Conservation (phyloP, 2,797 vertebrate genomes). For the Oreortyx pictus region DNA sequence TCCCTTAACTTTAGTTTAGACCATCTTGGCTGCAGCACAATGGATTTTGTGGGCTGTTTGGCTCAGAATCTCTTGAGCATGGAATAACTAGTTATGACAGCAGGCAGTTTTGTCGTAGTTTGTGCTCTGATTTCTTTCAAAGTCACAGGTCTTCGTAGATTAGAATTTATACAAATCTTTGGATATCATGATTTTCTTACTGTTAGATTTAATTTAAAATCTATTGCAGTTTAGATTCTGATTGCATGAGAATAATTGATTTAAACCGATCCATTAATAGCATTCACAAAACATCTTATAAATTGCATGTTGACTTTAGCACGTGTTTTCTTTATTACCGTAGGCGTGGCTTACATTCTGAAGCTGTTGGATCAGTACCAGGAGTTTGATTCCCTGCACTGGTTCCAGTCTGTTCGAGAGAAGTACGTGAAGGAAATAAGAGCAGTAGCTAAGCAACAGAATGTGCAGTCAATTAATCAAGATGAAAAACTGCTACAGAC, state of each 20-base stretch:
- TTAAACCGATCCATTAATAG: not conserved
- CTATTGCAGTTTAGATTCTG: not conserved
- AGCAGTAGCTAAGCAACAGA: constrained; percentile 94
- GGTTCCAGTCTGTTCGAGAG: constrained; percentile 98
- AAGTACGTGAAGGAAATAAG: constrained; percentile 95
- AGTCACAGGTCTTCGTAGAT: not conserved
- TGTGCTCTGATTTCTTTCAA: not conserved
- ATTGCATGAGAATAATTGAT: not conserved
- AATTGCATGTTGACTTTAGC: constrained; percentile 11
- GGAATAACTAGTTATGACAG: not conserved
- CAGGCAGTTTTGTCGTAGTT: not conserved
- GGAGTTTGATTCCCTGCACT: constrained; percentile 98
- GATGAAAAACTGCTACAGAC: constrained; percentile 97
- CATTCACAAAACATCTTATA: not conserved
- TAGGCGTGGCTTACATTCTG: constrained; percentile 97
- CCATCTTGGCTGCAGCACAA: not conserved
- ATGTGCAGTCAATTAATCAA: constrained; percentile 88
- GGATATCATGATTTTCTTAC: not conserved
- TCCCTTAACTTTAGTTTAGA: not conserved
- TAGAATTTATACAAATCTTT: not conserved
- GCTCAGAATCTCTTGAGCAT: not conserved
- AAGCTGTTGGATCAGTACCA: constrained; percentile 98
- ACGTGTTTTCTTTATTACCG: constrained; percentile 27
- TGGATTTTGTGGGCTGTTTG: not conserved
- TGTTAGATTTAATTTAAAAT: not conserved